These are phyloP conservation scores for Apeira syringaria DNA, from an alignment of 2,888 invertebrate genomes.

Conservation along the genomic window DNA sequence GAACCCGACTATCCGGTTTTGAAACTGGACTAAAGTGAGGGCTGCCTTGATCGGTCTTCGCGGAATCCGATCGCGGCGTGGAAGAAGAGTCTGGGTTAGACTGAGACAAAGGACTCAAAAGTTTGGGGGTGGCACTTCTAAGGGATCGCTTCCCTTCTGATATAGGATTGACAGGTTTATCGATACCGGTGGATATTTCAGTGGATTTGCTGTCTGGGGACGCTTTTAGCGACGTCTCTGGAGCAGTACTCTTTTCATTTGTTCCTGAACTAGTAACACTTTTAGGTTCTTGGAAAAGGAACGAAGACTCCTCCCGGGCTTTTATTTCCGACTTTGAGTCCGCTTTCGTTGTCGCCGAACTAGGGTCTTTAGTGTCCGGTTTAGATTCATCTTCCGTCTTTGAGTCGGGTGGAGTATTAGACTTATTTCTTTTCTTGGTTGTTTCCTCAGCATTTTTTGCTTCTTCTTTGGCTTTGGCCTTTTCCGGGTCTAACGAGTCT, in stretches of 20 bases:
- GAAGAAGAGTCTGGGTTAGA: conserved; percentile 74
- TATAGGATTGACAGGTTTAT: conserved; percentile 41
- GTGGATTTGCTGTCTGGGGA: conserved; percentile 56
- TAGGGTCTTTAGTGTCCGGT: conserved; percentile 45
- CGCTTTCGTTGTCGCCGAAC: conserved; percentile 43
- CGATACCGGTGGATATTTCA: conserved; percentile 46
- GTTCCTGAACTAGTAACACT: conserved; percentile 53
- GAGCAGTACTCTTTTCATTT: conserved; percentile 40
- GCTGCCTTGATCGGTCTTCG: conserved; percentile 62
- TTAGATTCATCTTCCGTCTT: conserved; percentile 61
- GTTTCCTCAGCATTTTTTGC: conserved; percentile 49
- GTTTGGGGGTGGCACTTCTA: conserved; percentile 56
- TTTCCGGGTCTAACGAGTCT: conserved; percentile 80
- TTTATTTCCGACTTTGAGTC: conserved; percentile 48
- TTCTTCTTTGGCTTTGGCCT: conserved; percentile 67
- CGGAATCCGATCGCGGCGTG: conserved; percentile 65
- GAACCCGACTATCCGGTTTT: conserved; percentile 76
- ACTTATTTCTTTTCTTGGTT: conserved; percentile 49
- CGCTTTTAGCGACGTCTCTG: conserved; percentile 41
- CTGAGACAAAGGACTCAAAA: conserved; percentile 68
- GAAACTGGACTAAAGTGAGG: conserved; percentile 73
- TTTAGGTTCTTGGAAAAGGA: conserved; percentile 70
- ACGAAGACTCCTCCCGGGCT: conserved; percentile 51
- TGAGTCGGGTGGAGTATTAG: no score
- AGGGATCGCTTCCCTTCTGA: conserved; percentile 49